Evolutionary conservation across 2,888 invertebrate genomes (phyloP), one percentile per base, ranked within the genome.

Genomic region (Limnephilus rhombicus): DNA sequence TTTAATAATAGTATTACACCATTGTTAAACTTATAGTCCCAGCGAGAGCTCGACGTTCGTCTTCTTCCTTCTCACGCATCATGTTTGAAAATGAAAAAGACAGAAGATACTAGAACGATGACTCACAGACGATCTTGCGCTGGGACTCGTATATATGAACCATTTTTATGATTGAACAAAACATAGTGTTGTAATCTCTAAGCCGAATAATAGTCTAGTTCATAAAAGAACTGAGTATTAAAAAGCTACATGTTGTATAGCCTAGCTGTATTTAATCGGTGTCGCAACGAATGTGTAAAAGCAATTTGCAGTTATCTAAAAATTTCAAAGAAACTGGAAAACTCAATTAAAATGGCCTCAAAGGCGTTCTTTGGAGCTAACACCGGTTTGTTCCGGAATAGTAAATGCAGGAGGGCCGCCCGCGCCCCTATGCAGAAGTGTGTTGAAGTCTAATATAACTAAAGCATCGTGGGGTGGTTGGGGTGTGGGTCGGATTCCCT

Each of bases 401-500:
- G 18, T 83, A 41, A 85, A 85, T 34, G 9, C 41, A 18, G 83
- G 68, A 68, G 68, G 18, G 18, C 68, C 83, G 37, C 83, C 34
- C 18, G 18, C 53, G 37, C 85, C 85, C 85, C 34, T 34, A 85
- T 85, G 85, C 41, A 85, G 85, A 34, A 89, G 80, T 80, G 68
- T 41, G 88, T 31, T 80, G 68, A 80, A 41, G 31, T 41, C 80
- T 89, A 80, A 37, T 89, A 80, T 80, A 89, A 41, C 80, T 89
- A n/a, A 49, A 34, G 68, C 37, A 41, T 90, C 34, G 82, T 82
- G 80, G 49, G 29, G 80, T 80, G 53, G 53, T 53, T 80, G 45
- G 45, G 45, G 12, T 45, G 29, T 41, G 87, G 88, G 37, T 29
- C 88, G 49, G 80, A 80, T 87, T 91, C 90, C 87, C 90, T 88